Evolutionary conservation across 2,888 invertebrate genomes (phyloP).

Genomic region (Eupeodes luniger): DNA sequence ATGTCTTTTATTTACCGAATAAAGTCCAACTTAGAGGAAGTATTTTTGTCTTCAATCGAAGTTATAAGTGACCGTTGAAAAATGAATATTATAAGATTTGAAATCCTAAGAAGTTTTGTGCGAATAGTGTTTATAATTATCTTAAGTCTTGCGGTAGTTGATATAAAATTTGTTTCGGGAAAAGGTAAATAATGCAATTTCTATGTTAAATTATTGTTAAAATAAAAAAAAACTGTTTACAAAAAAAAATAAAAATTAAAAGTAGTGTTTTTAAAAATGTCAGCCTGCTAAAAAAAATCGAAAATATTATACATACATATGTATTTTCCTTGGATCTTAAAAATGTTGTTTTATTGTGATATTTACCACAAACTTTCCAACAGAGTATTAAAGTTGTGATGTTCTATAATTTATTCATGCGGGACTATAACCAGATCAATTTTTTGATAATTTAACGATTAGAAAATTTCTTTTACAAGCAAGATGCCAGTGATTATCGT

Average conservation of each 20-base stretch:
- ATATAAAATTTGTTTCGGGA: not conserved
- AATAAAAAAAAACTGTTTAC: not conserved
- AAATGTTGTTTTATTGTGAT: no score
- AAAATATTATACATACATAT: not conserved
- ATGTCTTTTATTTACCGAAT: not conserved
- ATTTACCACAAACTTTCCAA: no score
- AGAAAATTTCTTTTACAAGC: no score
- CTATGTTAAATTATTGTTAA: not conserved
- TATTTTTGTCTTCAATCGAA: constrained; percentile 11
- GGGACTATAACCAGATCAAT: no score
- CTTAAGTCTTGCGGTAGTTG: constrained; percentile 1
- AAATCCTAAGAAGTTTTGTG: not conserved
- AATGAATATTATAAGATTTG: constrained; percentile 35
- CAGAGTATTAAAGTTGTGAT: no score
- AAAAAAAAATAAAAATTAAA: not conserved
- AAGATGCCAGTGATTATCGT: no score
- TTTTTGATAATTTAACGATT: no score
- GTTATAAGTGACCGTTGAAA: not conserved
- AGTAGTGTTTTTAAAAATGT: no score
- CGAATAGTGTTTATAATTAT: not conserved
- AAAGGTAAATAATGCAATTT: constrained; percentile 35
- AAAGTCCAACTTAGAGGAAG: not conserved
- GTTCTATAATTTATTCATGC: no score
- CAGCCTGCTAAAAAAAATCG: not conserved
- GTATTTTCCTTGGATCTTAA: no score